These are phyloP conservation scores for Phoebastria nigripes DNA, from an alignment of 2,797 vertebrate genomes.

Conservation along the genomic window DNA sequence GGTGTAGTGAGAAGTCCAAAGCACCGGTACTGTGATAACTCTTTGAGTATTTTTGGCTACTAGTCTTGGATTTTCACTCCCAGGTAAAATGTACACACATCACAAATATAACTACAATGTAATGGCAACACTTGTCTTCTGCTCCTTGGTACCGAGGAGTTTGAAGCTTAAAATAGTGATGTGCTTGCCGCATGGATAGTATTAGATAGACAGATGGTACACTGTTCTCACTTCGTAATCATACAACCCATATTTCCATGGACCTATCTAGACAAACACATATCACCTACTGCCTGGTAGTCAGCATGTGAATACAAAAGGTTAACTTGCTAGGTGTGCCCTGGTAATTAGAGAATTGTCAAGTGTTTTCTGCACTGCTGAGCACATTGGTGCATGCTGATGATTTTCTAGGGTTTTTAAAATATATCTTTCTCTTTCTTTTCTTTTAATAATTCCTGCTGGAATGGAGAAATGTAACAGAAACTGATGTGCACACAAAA, in stretches of 20 bases:
- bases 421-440: background rate
- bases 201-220: conserved; percentile 33
- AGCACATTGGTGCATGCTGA: background rate
- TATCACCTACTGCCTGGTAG: background rate
- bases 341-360: background rate
- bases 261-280: background rate
- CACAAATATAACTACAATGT: background rate
- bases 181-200: background rate
- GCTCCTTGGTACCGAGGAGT: background rate
- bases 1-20: background rate
- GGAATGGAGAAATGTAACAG: background rate
- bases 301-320: background rate
- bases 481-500: background rate
- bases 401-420: background rate
- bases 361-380: background rate
- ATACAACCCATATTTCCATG: background rate
- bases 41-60: background rate
- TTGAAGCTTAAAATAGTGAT: conserved; percentile 31
- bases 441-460: background rate
- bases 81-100: background rate
- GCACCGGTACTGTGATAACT: background rate
- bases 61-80: background rate
- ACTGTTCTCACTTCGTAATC: background rate
- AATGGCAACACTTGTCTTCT: background rate
- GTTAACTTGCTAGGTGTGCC: background rate